Evolutionary conservation across 2,113 vertebrate genomes (phyloP), one percentile per base, ranked within the genome.

Genomic region (Muntiacus muntjak): DNA sequence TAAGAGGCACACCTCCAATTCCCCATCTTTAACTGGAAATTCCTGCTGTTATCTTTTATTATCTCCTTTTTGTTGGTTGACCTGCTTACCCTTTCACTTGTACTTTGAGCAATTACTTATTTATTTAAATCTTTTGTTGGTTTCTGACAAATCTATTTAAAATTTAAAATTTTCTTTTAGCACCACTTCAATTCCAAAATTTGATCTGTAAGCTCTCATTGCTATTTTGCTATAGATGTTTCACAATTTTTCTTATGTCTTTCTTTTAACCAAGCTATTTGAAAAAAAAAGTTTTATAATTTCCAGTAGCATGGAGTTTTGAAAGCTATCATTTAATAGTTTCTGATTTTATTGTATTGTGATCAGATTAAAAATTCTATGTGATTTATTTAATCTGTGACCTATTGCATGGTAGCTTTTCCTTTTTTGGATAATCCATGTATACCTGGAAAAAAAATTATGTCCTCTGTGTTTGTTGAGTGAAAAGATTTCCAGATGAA

Each of bases 1-100:
- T 95, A 96, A 91, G 96, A 93, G 89, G 78, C 25, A 88, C 13
- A 92, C 28, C 74, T 43, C n/a, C n/a, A 92, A 54, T 26, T 6
- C 58, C 36, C 25, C 43, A 43, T 67, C 83, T 95, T 93, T 93
- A 95, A 93, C 30, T 91, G 50, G 62, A 88, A 96, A 94, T 86
- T 54, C 50, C 43, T 93, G 71, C 87, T 95, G 43, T 76, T 93
- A 28, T 45, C 52, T 96, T 97, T 95, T 92, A 94, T 93, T 93
- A 94, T 97, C 97, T 96, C 55, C 64, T 92, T 96, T 84, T 93
- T 71, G 50, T 71, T 76, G n/a, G 54, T 93, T 94, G 90, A 47
- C 67, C 74, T 88, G 58, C 54, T 82, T 43, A 85, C 6, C 82
- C 21, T 94, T 94, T 97, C 97, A 84, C 43, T 85, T 40, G 26